Conservation (phyloP, 1,140 invertebrate species). For the Papilio polyxenes region DNA sequence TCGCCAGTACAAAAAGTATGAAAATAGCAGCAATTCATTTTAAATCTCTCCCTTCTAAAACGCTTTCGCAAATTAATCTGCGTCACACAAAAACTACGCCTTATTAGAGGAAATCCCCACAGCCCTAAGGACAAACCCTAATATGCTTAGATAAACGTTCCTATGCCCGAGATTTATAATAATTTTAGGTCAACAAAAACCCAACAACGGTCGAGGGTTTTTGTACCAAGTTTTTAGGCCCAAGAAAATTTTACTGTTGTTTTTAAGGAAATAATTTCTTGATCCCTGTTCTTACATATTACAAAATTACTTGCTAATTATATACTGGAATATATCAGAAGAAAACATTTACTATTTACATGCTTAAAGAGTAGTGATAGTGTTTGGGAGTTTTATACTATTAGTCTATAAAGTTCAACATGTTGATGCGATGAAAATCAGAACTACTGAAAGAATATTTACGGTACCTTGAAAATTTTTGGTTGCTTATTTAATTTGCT, state of each 20-base stretch:
- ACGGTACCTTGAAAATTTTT: background rate
- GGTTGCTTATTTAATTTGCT: background rate
- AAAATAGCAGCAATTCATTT: constrained; percentile 41
- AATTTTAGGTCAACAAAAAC: constrained; percentile 68
- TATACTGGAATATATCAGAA: background rate
- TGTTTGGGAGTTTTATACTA: background rate
- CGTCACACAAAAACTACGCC: constrained; percentile 64
- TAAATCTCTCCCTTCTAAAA: constrained; percentile 36
- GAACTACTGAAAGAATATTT: too few relatives aligned
- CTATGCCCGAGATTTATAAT: constrained; percentile 72
- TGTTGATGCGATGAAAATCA: too few relatives aligned
- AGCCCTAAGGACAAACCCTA: constrained; percentile 48
- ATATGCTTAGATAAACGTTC: constrained; percentile 65
- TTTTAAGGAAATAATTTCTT: constrained; percentile 58
- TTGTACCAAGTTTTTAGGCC: constrained; percentile 55
- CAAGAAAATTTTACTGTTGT: constrained; percentile 40
- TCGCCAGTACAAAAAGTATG: constrained; percentile 36
- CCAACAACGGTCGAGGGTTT: constrained; percentile 45
- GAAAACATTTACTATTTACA: background rate
- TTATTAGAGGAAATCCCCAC: constrained; percentile 65
- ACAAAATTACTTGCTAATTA: background rate
- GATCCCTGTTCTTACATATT: background rate
- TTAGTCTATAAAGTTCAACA: background rate
- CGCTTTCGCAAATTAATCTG: constrained; percentile 54
- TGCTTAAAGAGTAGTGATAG: background rate